These are phyloP conservation scores for Trididemnum nubilum DNA, from an alignment of 23 tunicate genomes.

Conservation along the genomic window DNA sequence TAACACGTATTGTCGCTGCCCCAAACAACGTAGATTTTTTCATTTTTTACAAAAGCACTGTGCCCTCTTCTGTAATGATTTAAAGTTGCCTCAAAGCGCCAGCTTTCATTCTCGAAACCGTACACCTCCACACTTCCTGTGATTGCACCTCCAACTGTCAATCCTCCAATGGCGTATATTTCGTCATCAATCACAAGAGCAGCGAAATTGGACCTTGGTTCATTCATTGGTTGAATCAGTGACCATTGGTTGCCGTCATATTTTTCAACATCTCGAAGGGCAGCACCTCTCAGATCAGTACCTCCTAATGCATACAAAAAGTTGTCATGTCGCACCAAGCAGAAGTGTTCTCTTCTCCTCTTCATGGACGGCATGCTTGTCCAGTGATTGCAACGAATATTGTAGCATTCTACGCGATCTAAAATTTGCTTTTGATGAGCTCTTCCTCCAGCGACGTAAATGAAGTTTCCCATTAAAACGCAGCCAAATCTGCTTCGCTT, in stretches of 20 bases:
- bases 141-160: not conserved
- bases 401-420: not conserved
- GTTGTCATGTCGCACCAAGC: not conserved
- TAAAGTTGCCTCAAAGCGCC: not conserved
- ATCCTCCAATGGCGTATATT: not conserved
- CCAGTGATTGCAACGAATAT: not conserved
- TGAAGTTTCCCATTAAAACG: not conserved
- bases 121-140: not conserved
- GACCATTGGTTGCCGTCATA: not conserved
- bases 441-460: not conserved
- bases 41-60: not conserved
- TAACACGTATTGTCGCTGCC: not conserved
- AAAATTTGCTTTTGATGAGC: not conserved
- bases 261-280: not conserved
- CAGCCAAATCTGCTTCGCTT: not conserved
- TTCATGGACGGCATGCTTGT: not conserved
- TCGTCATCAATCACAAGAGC: not conserved
- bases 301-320: not conserved
- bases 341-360: not conserved
- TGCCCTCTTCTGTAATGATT: not conserved
- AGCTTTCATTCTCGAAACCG: not conserved
- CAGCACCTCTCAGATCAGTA: not conserved
- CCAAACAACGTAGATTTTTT: not conserved
- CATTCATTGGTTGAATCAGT: not conserved
- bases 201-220: not conserved